Conservation (phyloP, 2,113 vertebrate genomes). For the Oreotrochilus melanogaster region DNA sequence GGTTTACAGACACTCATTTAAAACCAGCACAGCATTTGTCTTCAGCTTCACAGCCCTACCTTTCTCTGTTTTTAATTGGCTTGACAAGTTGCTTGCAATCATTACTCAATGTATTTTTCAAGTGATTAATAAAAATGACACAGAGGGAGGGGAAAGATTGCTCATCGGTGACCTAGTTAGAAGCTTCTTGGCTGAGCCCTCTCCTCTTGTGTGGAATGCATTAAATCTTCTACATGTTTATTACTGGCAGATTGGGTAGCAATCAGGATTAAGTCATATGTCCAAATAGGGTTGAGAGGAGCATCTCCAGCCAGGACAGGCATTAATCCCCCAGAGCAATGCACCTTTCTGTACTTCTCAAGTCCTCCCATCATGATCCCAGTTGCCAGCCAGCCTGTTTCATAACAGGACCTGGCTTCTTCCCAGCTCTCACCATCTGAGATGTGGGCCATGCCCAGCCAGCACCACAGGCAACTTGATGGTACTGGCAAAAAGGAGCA, state of each 20-base stretch:
- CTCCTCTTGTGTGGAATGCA: conserved; percentile 18
- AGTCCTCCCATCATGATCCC: background rate
- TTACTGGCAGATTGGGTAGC: background rate
- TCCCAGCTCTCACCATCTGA: background rate
- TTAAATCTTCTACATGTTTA: conserved; percentile 32
- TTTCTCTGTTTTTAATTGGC: conserved; percentile 63
- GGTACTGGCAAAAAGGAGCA: background rate
- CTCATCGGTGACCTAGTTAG: conserved; percentile 70
- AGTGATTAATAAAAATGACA: conserved; percentile 78
- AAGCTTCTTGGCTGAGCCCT: conserved; percentile 39
- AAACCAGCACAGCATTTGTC: conserved; percentile 49
- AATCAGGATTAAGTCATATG: conserved; percentile 50
- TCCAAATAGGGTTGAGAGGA: conserved; percentile 30
- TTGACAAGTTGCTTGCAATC: conserved; percentile 64
- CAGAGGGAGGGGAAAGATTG: conserved; percentile 70
- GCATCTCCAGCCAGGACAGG: conserved; percentile 47
- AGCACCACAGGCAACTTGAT: accelerated
- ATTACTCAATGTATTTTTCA: conserved; percentile 73
- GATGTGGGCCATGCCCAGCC: background rate
- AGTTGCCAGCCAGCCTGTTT: background rate
- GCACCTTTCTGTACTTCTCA: background rate
- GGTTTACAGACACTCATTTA: conserved; percentile 58
- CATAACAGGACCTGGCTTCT: background rate
- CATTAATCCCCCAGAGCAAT: conserved; percentile 11
- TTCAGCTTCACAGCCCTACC: conserved; percentile 50